Conservation (phyloP, 2,888 invertebrate species). For the Diachrysia chrysitis region DNA sequence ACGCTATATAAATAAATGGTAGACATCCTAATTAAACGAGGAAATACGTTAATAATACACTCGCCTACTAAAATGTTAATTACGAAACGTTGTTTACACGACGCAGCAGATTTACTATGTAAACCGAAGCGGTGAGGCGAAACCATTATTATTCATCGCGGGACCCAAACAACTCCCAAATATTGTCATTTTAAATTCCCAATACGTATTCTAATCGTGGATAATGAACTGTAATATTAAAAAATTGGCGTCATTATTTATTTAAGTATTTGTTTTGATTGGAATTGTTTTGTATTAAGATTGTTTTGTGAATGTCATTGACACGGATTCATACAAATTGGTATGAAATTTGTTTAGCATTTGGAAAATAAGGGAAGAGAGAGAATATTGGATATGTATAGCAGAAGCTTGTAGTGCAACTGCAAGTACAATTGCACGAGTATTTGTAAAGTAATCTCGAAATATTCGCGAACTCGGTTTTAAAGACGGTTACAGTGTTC, state of each 20-base stretch:
- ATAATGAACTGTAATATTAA: constrained; percentile 10
- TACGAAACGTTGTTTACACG: constrained; percentile 61
- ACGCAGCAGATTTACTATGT: constrained; percentile 68
- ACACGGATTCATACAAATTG: background rate
- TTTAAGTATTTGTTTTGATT: constrained; percentile 8
- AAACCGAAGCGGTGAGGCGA: constrained; percentile 58
- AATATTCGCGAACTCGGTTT: too few species aligned
- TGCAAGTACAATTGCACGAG: too few species aligned
- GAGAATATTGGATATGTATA: background rate
- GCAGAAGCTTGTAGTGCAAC: background rate
- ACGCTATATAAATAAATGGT: constrained; percentile 39
- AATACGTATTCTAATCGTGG: constrained; percentile 36
- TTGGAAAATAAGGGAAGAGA: background rate
- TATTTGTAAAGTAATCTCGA: too few species aligned
- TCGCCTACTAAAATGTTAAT: constrained; percentile 67
- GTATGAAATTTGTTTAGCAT: background rate
- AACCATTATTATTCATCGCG: constrained; percentile 65
- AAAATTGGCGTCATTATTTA: background rate
- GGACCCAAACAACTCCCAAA: constrained; percentile 54
- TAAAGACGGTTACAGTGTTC: too few species aligned
- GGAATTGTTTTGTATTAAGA: too few species aligned
- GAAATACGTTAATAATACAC: constrained; percentile 61
- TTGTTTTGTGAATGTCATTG: background rate
- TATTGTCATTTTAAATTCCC: constrained; percentile 45
- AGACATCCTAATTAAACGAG: constrained; percentile 56